Conservation (phyloP, 2,888 invertebrate genomes). For the Hartigia nigra region DNA sequence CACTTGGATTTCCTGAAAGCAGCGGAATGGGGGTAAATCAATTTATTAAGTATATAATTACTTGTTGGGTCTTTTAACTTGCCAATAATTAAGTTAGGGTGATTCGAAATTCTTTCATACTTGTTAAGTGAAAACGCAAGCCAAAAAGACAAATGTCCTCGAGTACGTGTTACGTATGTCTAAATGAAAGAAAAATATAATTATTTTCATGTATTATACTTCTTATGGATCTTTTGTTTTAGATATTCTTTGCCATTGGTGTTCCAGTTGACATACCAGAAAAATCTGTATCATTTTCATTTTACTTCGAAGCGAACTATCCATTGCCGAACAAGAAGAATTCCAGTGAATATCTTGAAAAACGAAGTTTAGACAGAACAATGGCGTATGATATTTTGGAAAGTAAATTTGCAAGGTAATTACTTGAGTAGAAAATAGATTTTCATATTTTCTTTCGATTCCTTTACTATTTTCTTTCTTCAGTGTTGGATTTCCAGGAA, state of each 20-base stretch:
- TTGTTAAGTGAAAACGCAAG: not conserved
- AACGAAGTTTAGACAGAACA: constrained; percentile 68
- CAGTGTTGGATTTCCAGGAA: constrained; percentile 72
- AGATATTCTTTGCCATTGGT: constrained; percentile 79
- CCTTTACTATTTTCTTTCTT: constrained; percentile 27
- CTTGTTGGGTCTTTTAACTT: not conserved
- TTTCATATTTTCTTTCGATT: not conserved
- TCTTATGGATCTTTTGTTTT: constrained; percentile 42
- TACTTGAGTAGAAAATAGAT: constrained; percentile 17
- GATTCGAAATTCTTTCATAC: not conserved
- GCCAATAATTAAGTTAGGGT: not conserved
- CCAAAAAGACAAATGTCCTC: not conserved
- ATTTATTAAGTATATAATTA: constrained; percentile 8
- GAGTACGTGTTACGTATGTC: not conserved
- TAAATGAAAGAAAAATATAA: not conserved
- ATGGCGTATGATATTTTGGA: constrained; percentile 70
- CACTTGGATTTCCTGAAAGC: constrained; percentile 57
- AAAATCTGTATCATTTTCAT: constrained; percentile 77
- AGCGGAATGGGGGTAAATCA: constrained; percentile 57
- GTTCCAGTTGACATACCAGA: constrained; percentile 78
- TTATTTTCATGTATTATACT: constrained; percentile 2
- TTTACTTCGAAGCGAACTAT: constrained; percentile 81
- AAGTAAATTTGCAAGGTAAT: constrained; percentile 70
- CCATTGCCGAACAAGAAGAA: constrained; percentile 70
- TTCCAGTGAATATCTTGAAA: constrained; percentile 38